Percentiles rank a stretch among this genome's conserved stretches.
Evolutionary conservation across 1,140 invertebrate species (phyloP).

Genomic region (Neodiprion virginianus): DNA sequence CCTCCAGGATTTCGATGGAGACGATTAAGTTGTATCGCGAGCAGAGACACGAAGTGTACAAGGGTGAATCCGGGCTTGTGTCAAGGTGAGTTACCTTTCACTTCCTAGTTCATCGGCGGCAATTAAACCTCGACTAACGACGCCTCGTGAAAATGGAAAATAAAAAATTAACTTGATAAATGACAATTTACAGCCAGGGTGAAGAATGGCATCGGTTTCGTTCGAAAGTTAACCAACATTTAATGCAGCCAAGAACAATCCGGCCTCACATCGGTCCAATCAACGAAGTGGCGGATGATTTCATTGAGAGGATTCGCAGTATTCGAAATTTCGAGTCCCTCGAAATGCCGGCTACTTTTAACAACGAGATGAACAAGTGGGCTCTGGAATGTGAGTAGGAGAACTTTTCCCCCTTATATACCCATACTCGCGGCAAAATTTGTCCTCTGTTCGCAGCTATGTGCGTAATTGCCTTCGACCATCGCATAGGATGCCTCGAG

Average conservation of each 20-base stretch:
- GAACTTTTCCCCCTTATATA: not conserved
- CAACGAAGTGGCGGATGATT: constrained; percentile 58
- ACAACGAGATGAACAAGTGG: constrained; percentile 72
- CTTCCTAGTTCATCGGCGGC: too few species aligned
- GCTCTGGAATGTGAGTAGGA: constrained; percentile 68
- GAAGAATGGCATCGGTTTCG: constrained; percentile 64
- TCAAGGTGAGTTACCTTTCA: constrained; percentile 7
- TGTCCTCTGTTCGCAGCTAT: constrained; percentile 59
- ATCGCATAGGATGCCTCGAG: constrained; percentile 68
- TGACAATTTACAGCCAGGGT: constrained; percentile 55
- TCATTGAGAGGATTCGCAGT: constrained; percentile 62
- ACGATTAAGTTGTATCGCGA: constrained; percentile 14
- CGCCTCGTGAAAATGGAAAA: too few species aligned
- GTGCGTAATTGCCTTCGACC: constrained; percentile 71
- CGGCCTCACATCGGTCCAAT: constrained; percentile 61
- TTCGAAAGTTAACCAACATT: constrained; percentile 62
- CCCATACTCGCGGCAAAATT: not conserved
- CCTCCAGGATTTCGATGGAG: constrained; percentile 8
- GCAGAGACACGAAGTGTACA: not conserved
- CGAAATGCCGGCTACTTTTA: constrained; percentile 65
- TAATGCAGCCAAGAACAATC: constrained; percentile 64
- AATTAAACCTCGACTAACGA: too few species aligned
- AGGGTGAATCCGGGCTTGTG: constrained; percentile 8
- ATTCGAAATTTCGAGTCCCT: constrained; percentile 60
- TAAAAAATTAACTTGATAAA: too few species aligned